These are phyloP conservation scores for Haliclona indistincta DNA, from an alignment of 37 sponge, comb jelly and placozoan genomes.

Conservation along the genomic window DNA sequence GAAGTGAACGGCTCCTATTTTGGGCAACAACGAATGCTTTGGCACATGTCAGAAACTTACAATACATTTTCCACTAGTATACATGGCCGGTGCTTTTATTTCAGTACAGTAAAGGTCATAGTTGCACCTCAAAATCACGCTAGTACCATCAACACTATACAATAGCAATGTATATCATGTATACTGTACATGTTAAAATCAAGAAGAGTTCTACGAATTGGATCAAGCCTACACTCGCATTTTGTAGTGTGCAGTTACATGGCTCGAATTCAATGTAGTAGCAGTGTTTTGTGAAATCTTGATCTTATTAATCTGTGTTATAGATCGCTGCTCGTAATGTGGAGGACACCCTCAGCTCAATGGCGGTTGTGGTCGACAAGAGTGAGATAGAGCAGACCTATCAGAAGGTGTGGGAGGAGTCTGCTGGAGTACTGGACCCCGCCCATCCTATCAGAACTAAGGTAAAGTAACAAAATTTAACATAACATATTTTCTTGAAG, in stretches of 20 bases:
- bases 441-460: slow-evolving; percentile 26
- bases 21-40: too few relatives aligned
- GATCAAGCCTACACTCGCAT: too few relatives aligned
- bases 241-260: too few relatives aligned
- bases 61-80: neutral
- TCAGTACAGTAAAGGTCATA: too few relatives aligned
- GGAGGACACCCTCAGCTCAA: neutral
- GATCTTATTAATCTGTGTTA: neutral
- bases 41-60: neutral
- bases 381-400: slow-evolving; percentile 7
- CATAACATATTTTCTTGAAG: too few relatives aligned
- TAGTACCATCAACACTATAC: slow-evolving; percentile 11
- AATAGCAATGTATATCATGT: neutral
- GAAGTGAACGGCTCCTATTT: too few relatives aligned
- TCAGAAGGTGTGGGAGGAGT: neutral
- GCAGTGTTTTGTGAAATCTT: slow-evolving; percentile 7
- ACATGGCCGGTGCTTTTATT: neutral
- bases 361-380: neutral
- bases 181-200: neutral
- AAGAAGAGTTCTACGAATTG: neutral
- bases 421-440: slow-evolving; percentile 12
- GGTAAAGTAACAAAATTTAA: slow-evolving; percentile 29
- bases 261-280: neutral
- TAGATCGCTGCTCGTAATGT: neutral
- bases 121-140: too few relatives aligned